Evolutionary conservation across 37 sponge, comb jelly and placozoan genomes (phyloP).

Genomic region (Chondrosia reniformis): DNA sequence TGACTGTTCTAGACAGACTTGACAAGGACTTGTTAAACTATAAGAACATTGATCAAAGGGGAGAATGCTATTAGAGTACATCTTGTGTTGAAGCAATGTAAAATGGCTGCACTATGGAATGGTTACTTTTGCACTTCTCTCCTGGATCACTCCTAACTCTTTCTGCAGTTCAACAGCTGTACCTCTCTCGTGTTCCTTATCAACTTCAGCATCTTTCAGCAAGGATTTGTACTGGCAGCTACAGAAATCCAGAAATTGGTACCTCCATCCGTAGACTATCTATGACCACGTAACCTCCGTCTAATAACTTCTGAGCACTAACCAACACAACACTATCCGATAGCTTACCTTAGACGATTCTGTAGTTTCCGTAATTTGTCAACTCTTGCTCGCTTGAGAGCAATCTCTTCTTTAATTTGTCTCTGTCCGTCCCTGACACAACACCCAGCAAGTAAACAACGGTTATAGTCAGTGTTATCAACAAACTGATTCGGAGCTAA

Average conservation of each 20-base stretch:
- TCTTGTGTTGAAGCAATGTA: too few relatives aligned
- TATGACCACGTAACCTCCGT: too few relatives aligned
- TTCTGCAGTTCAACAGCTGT: neutral
- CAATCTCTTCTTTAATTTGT: neutral
- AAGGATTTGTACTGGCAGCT: neutral
- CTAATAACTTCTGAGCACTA: too few relatives aligned
- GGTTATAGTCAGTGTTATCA: neutral
- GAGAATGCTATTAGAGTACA: neutral
- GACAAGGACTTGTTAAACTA: neutral
- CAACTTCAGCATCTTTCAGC: neutral
- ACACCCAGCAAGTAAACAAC: neutral
- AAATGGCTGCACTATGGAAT: too few relatives aligned
- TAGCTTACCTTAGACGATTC: neutral
- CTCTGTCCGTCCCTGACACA: neutral
- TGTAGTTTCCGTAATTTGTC: neutral
- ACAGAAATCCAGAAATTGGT: neutral
- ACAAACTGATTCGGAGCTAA: neutral
- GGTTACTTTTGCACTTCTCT: neutral
- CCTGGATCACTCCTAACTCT: neutral
- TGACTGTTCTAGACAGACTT: neutral
- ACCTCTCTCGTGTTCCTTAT: neutral
- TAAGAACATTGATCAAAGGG: neutral
- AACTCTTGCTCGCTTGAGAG: neutral
- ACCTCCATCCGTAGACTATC: neutral
- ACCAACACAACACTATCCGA: neutral